These are phyloP conservation scores for Hyles euphorbiae DNA, from an alignment of 1,140 invertebrate genomes.

Conservation along the genomic window DNA sequence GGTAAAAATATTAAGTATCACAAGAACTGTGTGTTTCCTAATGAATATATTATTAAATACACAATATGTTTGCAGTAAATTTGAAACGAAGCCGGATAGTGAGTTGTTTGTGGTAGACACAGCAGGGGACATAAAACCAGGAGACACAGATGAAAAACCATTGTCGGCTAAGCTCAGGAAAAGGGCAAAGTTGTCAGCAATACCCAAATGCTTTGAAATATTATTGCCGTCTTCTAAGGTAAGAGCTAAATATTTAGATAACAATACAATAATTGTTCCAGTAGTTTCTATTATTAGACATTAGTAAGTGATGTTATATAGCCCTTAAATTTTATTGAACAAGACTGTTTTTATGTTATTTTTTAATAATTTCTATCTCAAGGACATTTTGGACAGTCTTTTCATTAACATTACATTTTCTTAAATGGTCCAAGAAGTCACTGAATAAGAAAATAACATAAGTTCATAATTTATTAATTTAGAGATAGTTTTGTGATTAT, in stretches of 20 bases:
- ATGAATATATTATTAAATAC: not conserved
- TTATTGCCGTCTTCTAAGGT: constrained; percentile 75
- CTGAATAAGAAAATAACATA: constrained; percentile 19
- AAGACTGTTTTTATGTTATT: too few species aligned
- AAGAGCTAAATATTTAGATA: constrained; percentile 6
- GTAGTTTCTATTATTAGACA: too few species aligned
- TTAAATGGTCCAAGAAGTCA: constrained; percentile 1
- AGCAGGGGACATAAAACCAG: constrained; percentile 36
- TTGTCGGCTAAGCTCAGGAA: constrained; percentile 57
- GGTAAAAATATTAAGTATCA: too few species aligned
- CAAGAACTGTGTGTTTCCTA: not conserved
- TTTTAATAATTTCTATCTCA: too few species aligned
- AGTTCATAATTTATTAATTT: not conserved
- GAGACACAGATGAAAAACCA: constrained; percentile 36
- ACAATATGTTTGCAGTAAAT: constrained; percentile 47
- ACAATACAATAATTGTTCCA: too few species aligned
- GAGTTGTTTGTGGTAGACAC: constrained; percentile 76
- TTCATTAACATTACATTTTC: too few species aligned
- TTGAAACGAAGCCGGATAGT: constrained; percentile 72
- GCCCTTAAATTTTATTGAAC: too few species aligned
- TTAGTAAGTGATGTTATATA: too few species aligned
- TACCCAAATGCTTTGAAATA: constrained; percentile 68
- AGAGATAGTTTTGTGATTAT: too few species aligned
- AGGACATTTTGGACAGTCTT: too few species aligned
- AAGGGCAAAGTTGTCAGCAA: constrained; percentile 59